Percentiles rank a stretch among this genome's conserved stretches.
phyloP scores from a whole-genome alignment of 2,797 vertebrate species.

The Sorex maritimensis region DNA sequence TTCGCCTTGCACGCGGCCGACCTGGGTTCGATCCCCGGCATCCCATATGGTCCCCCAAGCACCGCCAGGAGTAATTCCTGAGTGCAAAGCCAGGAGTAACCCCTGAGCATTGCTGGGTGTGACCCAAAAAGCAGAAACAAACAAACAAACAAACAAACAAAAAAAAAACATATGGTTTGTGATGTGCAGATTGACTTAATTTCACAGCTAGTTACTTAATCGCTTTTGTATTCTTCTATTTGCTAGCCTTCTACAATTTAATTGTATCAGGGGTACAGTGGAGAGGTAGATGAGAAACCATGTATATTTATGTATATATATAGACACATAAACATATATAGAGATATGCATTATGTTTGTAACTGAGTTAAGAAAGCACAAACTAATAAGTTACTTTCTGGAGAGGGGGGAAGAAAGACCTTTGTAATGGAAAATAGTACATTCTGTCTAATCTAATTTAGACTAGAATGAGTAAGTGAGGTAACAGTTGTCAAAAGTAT shows the following conservation, averaged over 20 bases:
- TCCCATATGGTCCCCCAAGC: no score
- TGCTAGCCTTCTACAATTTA: slow-evolving; percentile 22
- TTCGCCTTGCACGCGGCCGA: no score
- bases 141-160: no score
- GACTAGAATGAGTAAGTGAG: neutral
- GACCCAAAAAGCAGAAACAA: no score
- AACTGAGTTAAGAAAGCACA: neutral
- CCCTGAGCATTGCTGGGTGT: no score
- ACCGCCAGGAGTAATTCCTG: no score
- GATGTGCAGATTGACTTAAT: slow-evolving; percentile 45
- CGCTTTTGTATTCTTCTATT: neutral
- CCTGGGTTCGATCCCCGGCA: no score
- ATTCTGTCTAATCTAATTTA: slow-evolving; percentile 28
- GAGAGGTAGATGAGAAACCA: neutral
- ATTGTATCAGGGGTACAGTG: neutral
- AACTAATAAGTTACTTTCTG: slow-evolving; percentile 47
- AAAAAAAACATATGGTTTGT: neutral
- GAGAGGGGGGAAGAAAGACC: neutral
- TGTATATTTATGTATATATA: neutral
- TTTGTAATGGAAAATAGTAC: slow-evolving; percentile 54
- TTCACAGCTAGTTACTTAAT: neutral
- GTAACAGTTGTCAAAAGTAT: neutral
- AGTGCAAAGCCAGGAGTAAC: no score
- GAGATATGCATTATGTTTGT: no score
- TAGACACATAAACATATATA: neutral